Percentiles rank a stretch among this genome's conserved stretches.
These are phyloP conservation scores for Decapterus maruadsi DNA, from an alignment of 2,797 vertebrate species.

Conservation along the genomic window DNA sequence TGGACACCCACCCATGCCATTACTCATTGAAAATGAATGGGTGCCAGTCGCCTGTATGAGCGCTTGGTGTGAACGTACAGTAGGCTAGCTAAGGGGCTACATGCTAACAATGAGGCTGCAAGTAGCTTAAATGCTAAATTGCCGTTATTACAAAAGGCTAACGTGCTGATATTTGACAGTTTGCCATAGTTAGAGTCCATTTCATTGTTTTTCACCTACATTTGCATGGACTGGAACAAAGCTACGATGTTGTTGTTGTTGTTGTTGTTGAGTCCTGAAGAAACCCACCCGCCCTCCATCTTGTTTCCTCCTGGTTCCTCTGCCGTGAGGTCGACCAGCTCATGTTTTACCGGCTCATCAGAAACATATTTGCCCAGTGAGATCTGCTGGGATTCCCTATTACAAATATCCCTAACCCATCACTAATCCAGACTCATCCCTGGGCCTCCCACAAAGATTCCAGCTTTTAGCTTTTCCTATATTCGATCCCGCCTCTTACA, in stretches of 20 bases:
- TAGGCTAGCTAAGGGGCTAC: too few relatives aligned
- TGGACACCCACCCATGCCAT: too few relatives aligned
- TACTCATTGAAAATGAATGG: too few relatives aligned
- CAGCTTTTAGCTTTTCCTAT: conserved; percentile 29
- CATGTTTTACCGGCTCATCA: conserved; percentile 14
- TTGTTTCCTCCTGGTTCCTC: not conserved
- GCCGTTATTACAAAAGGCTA: too few relatives aligned
- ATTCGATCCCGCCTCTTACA: conserved; percentile 34
- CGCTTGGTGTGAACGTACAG: too few relatives aligned
- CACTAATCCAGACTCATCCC: conserved; percentile 68
- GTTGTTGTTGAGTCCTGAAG: not conserved
- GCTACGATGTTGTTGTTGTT: too few relatives aligned
- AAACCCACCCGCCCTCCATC: not conserved
- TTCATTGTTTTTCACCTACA: too few relatives aligned
- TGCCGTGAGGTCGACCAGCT: not conserved
- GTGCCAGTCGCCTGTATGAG: too few relatives aligned
- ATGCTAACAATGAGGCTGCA: not conserved
- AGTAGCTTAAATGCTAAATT: too few relatives aligned
- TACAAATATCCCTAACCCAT: conserved; percentile 66
- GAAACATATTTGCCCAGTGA: conserved; percentile 41
- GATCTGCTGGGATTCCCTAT: conserved; percentile 58
- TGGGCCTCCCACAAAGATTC: conserved; percentile 44
- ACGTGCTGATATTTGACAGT: not conserved
- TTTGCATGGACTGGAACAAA: too few relatives aligned
- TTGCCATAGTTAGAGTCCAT: too few relatives aligned